Base-by-base conservation (phyloP, 2,797 vertebrate genomes). In the Falco cherrug region DNA sequence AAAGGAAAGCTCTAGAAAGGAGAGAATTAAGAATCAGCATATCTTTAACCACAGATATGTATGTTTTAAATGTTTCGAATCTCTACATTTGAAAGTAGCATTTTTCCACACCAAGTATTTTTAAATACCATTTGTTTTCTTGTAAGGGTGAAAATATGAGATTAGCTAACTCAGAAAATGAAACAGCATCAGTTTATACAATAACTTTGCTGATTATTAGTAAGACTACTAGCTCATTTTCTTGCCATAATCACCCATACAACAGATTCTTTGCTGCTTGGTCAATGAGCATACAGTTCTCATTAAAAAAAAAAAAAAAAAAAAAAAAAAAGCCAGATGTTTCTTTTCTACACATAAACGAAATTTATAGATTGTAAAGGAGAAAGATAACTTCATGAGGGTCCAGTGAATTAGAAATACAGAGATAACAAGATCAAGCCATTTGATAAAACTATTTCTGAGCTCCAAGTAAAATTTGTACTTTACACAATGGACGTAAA, bases 281-380 rank as follows among this genome's bases (percentile, higher is more conserved):
- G 74, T 80, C 65, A 96, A 39, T 75, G 81, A 82, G 60, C 1
- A 0, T 76, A 89, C 71, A 94, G 84, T 77, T 89, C 77, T 94
- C 91, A 94, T 90, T 88, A 88, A 87, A 45, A 45, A 45, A 45
- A 45, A 45, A 45, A 45, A 45, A 45, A 45, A 45, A 45, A 45
- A 88, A 43, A 47, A 64, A 89, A 90, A 96, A 90, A 92, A 76
- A 6, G 70, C 60, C 92, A 90, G 89, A 85, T 81, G 91, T 95
- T 94, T 95, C 84, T 92, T 90, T 92, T 90, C 78, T 81, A 45
- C 20, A 31, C 70, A 43, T 65, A 95, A 87, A 47, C 65, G 35
- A 93, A 96, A 93, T 51, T 63, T 53, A 43, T 29, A 70, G 92
- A 78, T 78, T 84, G n/a, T 67, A 90, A 96, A 80, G n/a, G 48